Evolutionary conservation across 30 jellyfish, hydroid and myxozoan genomes (phyloP).

Genomic region (Pelagia noctiluca): DNA sequence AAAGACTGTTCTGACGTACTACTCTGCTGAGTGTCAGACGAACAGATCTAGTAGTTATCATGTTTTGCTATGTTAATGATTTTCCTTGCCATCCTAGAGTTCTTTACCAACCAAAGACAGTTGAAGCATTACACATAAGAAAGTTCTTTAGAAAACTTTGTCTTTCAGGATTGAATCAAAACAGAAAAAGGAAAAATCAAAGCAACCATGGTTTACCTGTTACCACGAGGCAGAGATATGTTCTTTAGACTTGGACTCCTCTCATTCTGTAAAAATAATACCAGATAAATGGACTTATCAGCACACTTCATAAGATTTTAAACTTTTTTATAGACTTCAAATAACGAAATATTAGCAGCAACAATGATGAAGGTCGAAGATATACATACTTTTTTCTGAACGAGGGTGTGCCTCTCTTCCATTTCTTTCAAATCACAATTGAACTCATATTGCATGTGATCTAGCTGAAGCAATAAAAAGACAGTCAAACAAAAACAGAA

Average conservation of each 20-base stretch:
- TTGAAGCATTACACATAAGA: neutral
- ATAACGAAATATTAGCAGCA: too few species aligned
- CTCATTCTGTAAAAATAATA: conserved; percentile 27
- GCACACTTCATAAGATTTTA: neutral
- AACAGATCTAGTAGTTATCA: too few species aligned
- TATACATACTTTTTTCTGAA: conserved; percentile 92
- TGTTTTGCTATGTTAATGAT: too few species aligned
- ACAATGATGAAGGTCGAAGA: too few species aligned
- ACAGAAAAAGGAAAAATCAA: neutral
- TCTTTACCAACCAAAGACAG: too few species aligned
- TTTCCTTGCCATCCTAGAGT: too few species aligned
- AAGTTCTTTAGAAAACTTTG: too few species aligned
- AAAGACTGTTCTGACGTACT: too few species aligned
- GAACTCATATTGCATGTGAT: conserved; percentile 79
- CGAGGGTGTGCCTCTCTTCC: conserved; percentile 99
- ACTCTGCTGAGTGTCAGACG: too few species aligned
- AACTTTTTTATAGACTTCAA: too few species aligned
- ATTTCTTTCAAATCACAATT: conserved; percentile 83
- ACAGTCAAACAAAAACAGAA: too few species aligned
- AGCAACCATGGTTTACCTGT: neutral
- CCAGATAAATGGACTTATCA: neutral
- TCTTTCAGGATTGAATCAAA: neutral
- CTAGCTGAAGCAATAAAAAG: conserved; percentile 67
- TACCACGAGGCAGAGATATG: conserved; percentile 33
- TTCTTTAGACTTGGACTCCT: conserved; percentile 13